Evolutionary conservation across 2,888 invertebrate species (phyloP).

Genomic region (Acanthosepion pharaonis): DNA sequence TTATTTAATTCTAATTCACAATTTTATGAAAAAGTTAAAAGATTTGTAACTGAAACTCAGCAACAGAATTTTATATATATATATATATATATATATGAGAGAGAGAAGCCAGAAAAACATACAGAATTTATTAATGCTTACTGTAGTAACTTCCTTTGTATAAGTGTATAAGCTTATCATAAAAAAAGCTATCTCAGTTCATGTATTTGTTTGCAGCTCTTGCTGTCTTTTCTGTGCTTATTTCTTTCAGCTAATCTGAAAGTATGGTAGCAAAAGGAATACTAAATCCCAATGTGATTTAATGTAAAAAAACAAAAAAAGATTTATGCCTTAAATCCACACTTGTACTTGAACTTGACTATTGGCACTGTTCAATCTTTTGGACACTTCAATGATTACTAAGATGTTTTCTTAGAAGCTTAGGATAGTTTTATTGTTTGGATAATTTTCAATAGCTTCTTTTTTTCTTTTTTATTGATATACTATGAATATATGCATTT

Average conservation of each 20-base stretch:
- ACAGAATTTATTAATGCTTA: background rate
- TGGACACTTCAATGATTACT: conserved; percentile 23
- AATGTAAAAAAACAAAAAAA: background rate
- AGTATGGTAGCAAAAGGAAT: background rate
- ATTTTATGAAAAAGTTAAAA: background rate
- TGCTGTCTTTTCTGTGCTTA: background rate
- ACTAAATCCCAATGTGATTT: conserved; percentile 15
- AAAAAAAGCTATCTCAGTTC: background rate
- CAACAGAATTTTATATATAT: background rate
- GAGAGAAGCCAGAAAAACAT: background rate
- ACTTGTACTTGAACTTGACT: background rate
- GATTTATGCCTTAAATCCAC: conserved; percentile 10
- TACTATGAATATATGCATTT: background rate
- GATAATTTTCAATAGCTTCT: background rate
- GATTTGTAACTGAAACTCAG: background rate
- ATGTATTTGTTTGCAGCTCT: background rate
- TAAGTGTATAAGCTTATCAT: background rate
- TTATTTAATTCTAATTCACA: background rate
- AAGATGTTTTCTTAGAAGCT: background rate
- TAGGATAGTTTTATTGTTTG: background rate
- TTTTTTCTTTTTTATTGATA: background rate
- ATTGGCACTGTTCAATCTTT: background rate
- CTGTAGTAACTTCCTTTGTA: background rate
- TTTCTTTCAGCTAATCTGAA: background rate
- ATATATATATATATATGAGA: too few species aligned